phyloP scores from a whole-genome alignment of 2,888 invertebrate species.

The Gortyna flavago region DNA sequence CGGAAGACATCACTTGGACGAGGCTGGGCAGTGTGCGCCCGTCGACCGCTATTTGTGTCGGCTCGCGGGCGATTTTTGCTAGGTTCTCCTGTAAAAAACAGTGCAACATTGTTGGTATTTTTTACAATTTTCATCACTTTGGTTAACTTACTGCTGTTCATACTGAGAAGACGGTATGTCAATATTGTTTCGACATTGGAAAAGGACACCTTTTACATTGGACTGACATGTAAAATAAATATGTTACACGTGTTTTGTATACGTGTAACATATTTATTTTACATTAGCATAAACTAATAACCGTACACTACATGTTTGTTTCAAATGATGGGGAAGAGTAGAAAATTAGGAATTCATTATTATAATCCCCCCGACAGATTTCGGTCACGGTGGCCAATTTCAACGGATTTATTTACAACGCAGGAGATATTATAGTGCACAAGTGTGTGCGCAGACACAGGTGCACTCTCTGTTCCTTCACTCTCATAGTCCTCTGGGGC shows the following conservation, averaged over 20 bases:
- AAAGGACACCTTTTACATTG: conserved; percentile 18
- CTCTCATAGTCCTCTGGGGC: too few species aligned
- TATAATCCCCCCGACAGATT: too few species aligned
- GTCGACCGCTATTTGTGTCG: conserved; percentile 90
- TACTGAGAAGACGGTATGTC: not conserved
- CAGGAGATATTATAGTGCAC: too few species aligned
- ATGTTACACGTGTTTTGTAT: too few species aligned
- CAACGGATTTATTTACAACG: too few species aligned
- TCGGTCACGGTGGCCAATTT: too few species aligned
- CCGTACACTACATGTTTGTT: not conserved
- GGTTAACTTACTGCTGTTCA: too few species aligned
- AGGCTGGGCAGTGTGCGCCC: conserved; percentile 91
- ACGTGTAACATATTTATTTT: conserved; percentile 16
- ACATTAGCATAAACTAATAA: conserved; percentile 23
- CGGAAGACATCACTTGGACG: conserved; percentile 94
- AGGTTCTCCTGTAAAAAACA: conserved; percentile 82
- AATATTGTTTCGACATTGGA: not conserved
- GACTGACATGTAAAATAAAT: conserved; percentile 3
- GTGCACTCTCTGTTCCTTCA: too few species aligned
- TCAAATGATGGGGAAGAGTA: not conserved
- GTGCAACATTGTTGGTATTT: not conserved
- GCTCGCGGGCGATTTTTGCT: conserved; percentile 82
- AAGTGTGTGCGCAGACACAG: too few species aligned
- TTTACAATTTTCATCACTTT: too few species aligned
- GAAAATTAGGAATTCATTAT: not conserved